Conservation (phyloP, 2,888 invertebrate genomes). For the Drosophila stalkeri region DNA sequence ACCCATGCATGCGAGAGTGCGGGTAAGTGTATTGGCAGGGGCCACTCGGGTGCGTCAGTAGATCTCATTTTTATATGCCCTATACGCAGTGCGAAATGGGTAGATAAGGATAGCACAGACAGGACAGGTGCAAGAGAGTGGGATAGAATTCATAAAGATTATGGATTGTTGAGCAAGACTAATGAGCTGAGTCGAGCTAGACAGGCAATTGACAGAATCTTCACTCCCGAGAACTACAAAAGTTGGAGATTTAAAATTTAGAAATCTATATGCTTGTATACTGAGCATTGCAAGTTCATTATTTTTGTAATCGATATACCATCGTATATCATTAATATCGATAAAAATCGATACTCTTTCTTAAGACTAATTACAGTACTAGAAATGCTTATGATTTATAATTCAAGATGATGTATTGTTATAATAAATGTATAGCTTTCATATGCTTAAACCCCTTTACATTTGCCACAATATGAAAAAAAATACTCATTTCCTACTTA, state of each 20-base stretch:
- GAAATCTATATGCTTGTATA: not conserved
- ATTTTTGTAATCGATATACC: not conserved
- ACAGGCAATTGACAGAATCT: not conserved
- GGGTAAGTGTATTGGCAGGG: conserved; percentile 7
- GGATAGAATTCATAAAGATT: not conserved
- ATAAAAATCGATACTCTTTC: not conserved
- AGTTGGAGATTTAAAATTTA: not conserved
- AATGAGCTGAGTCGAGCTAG: not conserved
- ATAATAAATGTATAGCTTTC: no score
- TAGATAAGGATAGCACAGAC: no score
- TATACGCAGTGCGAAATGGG: not conserved
- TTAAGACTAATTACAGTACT: no score
- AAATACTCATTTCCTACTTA: no score
- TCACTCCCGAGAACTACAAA: not conserved
- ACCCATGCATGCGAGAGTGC: conserved; percentile 2
- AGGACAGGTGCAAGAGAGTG: not conserved
- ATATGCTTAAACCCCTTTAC: no score
- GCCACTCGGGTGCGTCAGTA: conserved; percentile 12
- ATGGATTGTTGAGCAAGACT: not conserved
- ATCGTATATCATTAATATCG: not conserved
- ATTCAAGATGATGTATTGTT: no score
- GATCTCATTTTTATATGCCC: conserved; percentile 8
- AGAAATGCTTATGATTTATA: no score
- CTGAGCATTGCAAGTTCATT: not conserved
- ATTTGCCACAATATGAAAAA: no score